A percentile compares a stretch with the other conserved stretches of the same genome.
These are phyloP conservation scores for Hycleus cichorii DNA, from an alignment of 1,140 invertebrate species.

Conservation along the genomic window DNA sequence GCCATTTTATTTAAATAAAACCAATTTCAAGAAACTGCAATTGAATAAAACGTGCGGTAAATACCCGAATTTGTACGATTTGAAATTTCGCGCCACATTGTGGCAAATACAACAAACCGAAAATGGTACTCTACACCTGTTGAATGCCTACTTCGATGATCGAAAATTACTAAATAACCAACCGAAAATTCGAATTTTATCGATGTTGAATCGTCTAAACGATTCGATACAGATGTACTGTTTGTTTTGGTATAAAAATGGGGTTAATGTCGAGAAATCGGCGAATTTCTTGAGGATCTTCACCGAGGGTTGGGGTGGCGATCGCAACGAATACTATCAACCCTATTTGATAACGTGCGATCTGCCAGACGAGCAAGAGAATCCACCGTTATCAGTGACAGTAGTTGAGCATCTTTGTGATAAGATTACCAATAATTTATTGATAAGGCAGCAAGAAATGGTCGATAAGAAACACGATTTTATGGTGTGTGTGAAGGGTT, in stretches of 20 bases:
- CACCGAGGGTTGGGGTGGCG: conserved; percentile 87
- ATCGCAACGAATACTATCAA: conserved; percentile 80
- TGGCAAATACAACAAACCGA: conserved; percentile 73
- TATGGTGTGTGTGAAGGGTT: conserved; percentile 87
- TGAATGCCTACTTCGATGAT: conserved; percentile 80
- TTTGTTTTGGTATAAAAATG: conserved; percentile 80
- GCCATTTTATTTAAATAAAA: conserved; percentile 42
- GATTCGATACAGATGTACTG: conserved; percentile 65
- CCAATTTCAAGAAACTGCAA: conserved; percentile 59
- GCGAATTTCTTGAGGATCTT: conserved; percentile 82
- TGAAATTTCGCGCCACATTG: conserved; percentile 84
- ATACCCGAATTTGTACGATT: conserved; percentile 75
- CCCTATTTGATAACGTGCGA: conserved; percentile 83
- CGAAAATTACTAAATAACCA: conserved; percentile 50
- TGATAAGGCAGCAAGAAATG: conserved; percentile 70
- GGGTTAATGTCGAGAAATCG: conserved; percentile 64
- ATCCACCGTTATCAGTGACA: conserved; percentile 59
- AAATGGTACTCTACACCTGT: conserved; percentile 79
- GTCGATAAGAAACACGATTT: conserved; percentile 61
- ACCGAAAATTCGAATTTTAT: conserved; percentile 71
- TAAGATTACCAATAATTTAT: conserved; percentile 71
- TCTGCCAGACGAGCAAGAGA: conserved; percentile 56
- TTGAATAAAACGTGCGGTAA: conserved; percentile 64
- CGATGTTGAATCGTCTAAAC: conserved; percentile 80
- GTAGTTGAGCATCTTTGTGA: conserved; percentile 77